These are phyloP conservation scores for Sebastes vulpes DNA, from an alignment of 2,797 vertebrate genomes.

Conservation along the genomic window DNA sequence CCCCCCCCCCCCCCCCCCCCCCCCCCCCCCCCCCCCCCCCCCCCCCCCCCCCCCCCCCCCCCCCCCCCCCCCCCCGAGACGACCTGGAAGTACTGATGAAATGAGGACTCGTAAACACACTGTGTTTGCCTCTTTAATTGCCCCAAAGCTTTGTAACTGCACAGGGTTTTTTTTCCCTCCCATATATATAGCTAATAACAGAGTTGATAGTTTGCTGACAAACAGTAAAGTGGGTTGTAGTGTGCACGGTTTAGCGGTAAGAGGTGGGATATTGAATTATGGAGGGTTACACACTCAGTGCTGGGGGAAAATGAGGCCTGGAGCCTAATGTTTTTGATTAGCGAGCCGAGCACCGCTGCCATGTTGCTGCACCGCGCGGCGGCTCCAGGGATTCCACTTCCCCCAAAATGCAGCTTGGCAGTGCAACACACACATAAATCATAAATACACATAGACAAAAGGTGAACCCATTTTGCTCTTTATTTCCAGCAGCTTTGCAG, in stretches of 20 bases:
- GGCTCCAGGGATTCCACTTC: constrained; percentile 68
- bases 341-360: constrained; percentile 53
- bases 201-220: constrained; percentile 82
- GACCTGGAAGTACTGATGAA: constrained; percentile 80
- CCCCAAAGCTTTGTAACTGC: constrained; percentile 70
- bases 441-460: constrained; percentile 80
- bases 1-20: too few relatives aligned
- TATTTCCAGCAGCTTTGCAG: constrained; percentile 73
- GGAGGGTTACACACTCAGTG: constrained; percentile 73
- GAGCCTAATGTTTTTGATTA: constrained; percentile 84
- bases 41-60: too few relatives aligned
- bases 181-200: constrained; percentile 66
- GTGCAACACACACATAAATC: constrained; percentile 73
- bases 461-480: constrained; percentile 79
- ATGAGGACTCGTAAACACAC: constrained; percentile 73
- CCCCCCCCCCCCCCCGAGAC: too few relatives aligned
- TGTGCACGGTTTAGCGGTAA: constrained; percentile 68
- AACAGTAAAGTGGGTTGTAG: constrained; percentile 72
- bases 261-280: constrained; percentile 80
- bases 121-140: constrained; percentile 62
- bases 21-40: too few relatives aligned
- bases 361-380: constrained; percentile 48
- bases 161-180: constrained; percentile 31
- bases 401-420: constrained; percentile 46
- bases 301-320: constrained; percentile 72